Conservation (phyloP, 2,113 vertebrate genomes). For the Felis catus region DNA sequence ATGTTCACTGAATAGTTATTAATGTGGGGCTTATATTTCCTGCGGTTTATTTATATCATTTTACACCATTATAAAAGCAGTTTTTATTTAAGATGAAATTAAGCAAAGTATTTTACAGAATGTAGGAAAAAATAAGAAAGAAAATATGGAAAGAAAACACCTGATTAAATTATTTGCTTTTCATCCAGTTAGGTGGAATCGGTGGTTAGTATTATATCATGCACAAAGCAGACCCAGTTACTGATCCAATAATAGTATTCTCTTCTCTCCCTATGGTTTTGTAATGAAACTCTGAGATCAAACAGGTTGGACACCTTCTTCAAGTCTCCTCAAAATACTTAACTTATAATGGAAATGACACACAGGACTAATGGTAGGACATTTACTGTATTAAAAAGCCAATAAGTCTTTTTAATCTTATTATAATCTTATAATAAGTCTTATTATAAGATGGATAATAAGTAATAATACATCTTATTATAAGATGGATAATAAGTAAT, state of each 20-base stretch:
- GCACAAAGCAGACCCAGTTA: background rate
- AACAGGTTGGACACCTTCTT: background rate
- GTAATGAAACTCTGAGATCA: background rate
- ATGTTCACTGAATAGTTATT: background rate
- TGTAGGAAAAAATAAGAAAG: background rate
- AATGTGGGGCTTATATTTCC: background rate
- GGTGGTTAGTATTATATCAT: background rate
- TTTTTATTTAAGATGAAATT: slow-evolving; percentile 17
- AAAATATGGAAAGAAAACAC: background rate
- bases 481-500: too few species aligned
- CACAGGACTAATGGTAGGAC: background rate
- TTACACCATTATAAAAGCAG: background rate
- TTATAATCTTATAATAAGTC: too few species aligned
- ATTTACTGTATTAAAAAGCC: background rate
- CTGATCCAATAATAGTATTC: background rate
- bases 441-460: too few species aligned
- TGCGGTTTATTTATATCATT: background rate
- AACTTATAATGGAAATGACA: background rate
- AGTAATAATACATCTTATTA: too few species aligned
- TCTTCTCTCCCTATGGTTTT: background rate
- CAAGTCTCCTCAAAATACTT: background rate
- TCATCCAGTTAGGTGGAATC: background rate
- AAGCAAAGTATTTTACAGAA: background rate
- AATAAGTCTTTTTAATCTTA: background rate
- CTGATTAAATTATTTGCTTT: background rate